Evolutionary conservation across 2,797 vertebrate species (phyloP).

Genomic region (Oreochromis grahami): DNA sequence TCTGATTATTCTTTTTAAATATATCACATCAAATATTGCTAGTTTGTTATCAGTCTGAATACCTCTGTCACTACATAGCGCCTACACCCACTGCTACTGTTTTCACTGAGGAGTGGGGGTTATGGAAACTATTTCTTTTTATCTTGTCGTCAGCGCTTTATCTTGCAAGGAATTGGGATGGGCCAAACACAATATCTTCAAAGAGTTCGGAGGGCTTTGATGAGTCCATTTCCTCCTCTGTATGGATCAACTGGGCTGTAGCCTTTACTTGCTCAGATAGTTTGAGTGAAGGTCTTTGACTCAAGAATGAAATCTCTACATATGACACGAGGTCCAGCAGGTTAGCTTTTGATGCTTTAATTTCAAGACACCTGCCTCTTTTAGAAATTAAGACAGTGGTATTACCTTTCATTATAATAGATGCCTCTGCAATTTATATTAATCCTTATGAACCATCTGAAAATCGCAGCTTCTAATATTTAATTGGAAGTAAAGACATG

Average conservation of each 20-base stretch:
- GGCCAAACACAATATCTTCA: slow-evolving; percentile 57
- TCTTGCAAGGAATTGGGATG: slow-evolving; percentile 41
- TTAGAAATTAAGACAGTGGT: slow-evolving; percentile 3
- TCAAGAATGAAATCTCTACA: background rate
- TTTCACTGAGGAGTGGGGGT: background rate
- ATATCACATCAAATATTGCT: background rate
- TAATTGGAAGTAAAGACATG: background rate
- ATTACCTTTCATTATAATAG: slow-evolving; percentile 19
- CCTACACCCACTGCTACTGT: background rate
- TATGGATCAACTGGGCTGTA: slow-evolving; percentile 50
- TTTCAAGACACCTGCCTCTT: background rate
- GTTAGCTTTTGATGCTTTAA: background rate
- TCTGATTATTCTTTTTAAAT: background rate
- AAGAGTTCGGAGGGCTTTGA: slow-evolving; percentile 64
- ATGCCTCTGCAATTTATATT: background rate
- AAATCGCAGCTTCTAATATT: background rate
- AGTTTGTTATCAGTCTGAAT: background rate
- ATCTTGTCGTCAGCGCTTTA: slow-evolving; percentile 36
- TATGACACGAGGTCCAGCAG: background rate
- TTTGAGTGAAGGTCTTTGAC: background rate
- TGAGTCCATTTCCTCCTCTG: slow-evolving; percentile 49
- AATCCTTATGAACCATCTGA: background rate
- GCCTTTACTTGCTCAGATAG: slow-evolving; percentile 23
- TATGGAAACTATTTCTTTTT: slow-evolving; percentile 40
- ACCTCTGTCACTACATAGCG: background rate